A percentile compares a stretch with the other conserved stretches of the same genome.
These are phyloP conservation scores for Folsomia manolachei DNA, from an alignment of 2,888 invertebrate species.

Conservation along the genomic window DNA sequence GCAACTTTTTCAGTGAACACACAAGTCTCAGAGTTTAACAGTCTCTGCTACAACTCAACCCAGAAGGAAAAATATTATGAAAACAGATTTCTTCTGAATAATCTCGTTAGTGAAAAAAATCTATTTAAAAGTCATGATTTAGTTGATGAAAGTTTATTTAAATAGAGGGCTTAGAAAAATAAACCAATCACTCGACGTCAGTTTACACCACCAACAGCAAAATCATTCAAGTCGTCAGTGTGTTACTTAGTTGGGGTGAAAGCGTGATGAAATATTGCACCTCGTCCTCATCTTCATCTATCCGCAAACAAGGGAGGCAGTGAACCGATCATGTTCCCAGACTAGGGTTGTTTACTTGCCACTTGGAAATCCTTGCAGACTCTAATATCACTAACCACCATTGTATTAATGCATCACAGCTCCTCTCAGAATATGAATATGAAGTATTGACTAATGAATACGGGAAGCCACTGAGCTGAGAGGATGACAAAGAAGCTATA, in stretches of 20 bases:
- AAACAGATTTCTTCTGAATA: neutral
- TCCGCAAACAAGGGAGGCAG: neutral
- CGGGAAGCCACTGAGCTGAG: constrained; percentile 9
- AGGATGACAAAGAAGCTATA: too few relatives aligned
- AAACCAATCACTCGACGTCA: neutral
- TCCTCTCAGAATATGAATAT: neutral
- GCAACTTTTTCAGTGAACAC: neutral
- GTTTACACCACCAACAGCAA: neutral
- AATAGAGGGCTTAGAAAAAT: neutral
- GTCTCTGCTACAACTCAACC: neutral
- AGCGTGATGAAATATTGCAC: neutral
- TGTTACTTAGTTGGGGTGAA: neutral
- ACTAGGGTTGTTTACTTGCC: neutral
- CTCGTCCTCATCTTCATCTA: too few relatives aligned
- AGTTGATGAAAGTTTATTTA: neutral
- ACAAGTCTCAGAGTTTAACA: neutral
- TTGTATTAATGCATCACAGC: neutral
- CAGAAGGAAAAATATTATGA: neutral
- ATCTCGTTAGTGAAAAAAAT: neutral
- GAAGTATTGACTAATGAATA: constrained; percentile 14
- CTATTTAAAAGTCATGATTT: neutral
- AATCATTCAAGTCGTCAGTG: neutral
- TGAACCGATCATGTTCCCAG: neutral
- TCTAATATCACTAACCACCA: too few relatives aligned
- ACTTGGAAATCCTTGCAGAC: too few relatives aligned